These are phyloP conservation scores for Ichneumon xanthorius DNA, from an alignment of 2,888 invertebrate species.

Conservation along the genomic window DNA sequence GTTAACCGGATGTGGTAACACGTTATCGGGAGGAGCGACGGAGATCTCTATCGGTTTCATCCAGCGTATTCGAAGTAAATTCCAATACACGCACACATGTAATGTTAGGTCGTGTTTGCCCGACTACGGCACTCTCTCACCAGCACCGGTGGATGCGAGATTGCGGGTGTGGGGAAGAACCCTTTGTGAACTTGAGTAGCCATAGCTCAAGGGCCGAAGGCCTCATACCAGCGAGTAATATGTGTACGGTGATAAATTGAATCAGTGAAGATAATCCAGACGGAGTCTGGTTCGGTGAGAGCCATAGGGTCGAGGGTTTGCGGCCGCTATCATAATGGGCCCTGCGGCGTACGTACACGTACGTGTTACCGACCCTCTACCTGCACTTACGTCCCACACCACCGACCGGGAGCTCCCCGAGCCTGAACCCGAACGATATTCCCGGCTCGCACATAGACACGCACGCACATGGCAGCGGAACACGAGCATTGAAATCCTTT, in stretches of 20 bases:
- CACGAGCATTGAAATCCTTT: conserved; percentile 50
- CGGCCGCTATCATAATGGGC: conserved; percentile 78
- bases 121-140: conserved; percentile 15
- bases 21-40: not conserved
- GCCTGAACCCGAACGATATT: conserved; percentile 44
- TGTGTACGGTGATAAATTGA: conserved; percentile 82
- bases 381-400: conserved; percentile 68
- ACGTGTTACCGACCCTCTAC: conserved; percentile 59
- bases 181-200: conserved; percentile 79
- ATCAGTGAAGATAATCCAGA: conserved; percentile 83
- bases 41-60: conserved; percentile 6
- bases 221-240: conserved; percentile 81
- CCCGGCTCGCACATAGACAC: not conserved
- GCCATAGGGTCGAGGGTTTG: conserved; percentile 74
- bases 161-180: not conserved
- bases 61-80: not conserved
- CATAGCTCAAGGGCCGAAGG: conserved; percentile 75
- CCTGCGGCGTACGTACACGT: conserved; percentile 58
- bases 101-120: conserved; percentile 27
- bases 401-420: conserved; percentile 49
- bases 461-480: not conserved
- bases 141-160: not conserved
- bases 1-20: not conserved
- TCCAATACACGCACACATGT: not conserved
- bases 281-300: conserved; percentile 77